These are phyloP conservation scores for Thalassarche chlororhynchos DNA, from an alignment of 2,113 vertebrate species.

Conservation along the genomic window DNA sequence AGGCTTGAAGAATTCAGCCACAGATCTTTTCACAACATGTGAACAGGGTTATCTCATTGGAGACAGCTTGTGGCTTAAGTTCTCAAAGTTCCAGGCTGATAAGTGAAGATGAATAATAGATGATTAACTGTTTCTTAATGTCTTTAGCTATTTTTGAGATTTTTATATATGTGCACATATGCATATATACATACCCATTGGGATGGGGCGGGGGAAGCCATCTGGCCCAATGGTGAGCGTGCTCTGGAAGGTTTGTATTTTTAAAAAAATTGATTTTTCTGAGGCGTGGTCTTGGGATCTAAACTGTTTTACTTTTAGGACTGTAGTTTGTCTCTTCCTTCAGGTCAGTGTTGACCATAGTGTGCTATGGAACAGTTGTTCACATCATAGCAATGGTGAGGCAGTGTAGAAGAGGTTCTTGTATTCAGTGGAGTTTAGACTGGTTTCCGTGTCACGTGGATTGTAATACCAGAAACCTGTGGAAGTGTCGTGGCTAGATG, in stretches of 20 bases:
- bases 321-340: neutral
- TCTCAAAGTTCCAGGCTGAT: neutral
- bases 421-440: neutral
- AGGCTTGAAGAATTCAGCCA: neutral
- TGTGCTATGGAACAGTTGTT: neutral
- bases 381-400: neutral
- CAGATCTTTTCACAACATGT: neutral
- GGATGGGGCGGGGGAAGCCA: neutral
- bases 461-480: neutral
- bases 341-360: neutral
- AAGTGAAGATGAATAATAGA: neutral
- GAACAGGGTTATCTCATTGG: neutral
- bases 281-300: neutral
- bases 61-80: neutral
- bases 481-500: neutral
- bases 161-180: neutral
- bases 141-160: neutral
- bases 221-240: neutral
- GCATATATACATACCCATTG: neutral
- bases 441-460: neutral
- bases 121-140: conserved; percentile 4
- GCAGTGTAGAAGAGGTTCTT: neutral
- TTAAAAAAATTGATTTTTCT: neutral
- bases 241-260: neutral
- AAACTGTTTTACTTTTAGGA: neutral